A percentile compares a stretch with the other conserved stretches of the same genome.
Evolutionary conservation across 2,797 vertebrate genomes (phyloP).

Genomic region (Harpagifer antarcticus): DNA sequence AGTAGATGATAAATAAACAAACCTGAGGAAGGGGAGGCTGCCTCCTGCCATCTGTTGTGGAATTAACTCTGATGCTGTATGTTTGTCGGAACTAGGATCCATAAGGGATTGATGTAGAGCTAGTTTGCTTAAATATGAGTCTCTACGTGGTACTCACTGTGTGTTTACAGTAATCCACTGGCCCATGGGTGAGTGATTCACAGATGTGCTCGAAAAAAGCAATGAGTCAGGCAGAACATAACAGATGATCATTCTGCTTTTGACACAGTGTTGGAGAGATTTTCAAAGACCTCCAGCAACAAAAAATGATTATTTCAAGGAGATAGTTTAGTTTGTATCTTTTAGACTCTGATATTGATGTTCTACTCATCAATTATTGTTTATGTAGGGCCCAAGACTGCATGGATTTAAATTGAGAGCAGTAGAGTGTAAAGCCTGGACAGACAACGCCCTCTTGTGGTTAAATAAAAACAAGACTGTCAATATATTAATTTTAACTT

Average conservation of each 20-base stretch:
- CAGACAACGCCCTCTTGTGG: slow-evolving; percentile 54
- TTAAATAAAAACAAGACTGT: not conserved
- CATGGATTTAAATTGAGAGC: not conserved
- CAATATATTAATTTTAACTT: not conserved
- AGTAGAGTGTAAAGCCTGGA: not conserved
- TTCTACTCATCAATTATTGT: slow-evolving; percentile 7
- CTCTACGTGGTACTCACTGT: not conserved
- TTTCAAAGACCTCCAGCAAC: slow-evolving; percentile 2
- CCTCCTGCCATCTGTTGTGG: slow-evolving; percentile 72
- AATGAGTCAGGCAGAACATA: slow-evolving; percentile 20
- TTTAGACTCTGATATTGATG: slow-evolving; percentile 14
- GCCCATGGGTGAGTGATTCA: slow-evolving; percentile 16
- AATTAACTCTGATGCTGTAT: slow-evolving; percentile 46
- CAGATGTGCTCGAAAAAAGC: slow-evolving; percentile 17
- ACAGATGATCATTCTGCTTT: slow-evolving; percentile 25
- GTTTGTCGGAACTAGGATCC: slow-evolving; percentile 31
- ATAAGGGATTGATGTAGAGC: not conserved
- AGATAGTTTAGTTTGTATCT: not conserved
- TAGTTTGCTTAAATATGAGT: slow-evolving; percentile 1
- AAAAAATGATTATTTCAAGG: not conserved
- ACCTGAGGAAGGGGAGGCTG: slow-evolving; percentile 35
- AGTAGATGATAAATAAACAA: slow-evolving; percentile 67
- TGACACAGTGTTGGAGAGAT: not conserved
- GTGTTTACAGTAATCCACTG: slow-evolving; percentile 21
- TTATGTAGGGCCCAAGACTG: not conserved